Evolutionary conservation across 2,888 invertebrate genomes (phyloP), one percentile per base, ranked within the genome.

Genomic region (Archips xylosteana): DNA sequence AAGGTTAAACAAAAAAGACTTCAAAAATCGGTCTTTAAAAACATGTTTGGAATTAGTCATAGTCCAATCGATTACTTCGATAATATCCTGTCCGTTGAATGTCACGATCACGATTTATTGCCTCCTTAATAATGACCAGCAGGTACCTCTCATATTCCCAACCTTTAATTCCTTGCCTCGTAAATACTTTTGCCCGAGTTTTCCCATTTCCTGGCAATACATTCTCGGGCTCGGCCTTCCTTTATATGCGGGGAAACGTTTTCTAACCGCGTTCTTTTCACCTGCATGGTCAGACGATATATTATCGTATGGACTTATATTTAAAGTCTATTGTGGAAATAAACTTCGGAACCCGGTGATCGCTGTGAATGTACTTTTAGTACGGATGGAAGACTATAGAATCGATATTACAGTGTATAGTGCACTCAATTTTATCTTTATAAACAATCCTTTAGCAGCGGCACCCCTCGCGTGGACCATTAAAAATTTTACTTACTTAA

Each of bases 131-230:
- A 64, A 64, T 49, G 34, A 64, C 49, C 64, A 49, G 34, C 49
- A 49, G 49, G 47, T 32, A 49, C 13, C 49, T 47, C 49, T 67
- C 61, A 59, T 73, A 73, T 64, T 69, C 63, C 63, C 63, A 57
- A 36, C 66, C 71, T 67, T 60, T 49, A 68, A 69, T 68, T 73
- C 73, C 34, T 47, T 47, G 65, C 68, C 63, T 69, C 70, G 74
- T 74, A 70, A 71, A 60, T 74, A 74, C 74, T 74, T 69, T 63
- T 47, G 65, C 68, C 64, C 45, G 60, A 61, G 73, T 69, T 73
- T 73, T 61, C 70, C 74, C 70, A 74, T 74, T 74, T 74, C 74
- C 74, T 65, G 74, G 64, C 70, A 74, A 70, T 61, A 74, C 65
- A 65, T 70, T 70, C 70, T 54, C 64, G 61, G 51, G 39, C 39